Evolutionary conservation across 2,888 invertebrate genomes (phyloP).

Genomic region (Creontiades dilutus): DNA sequence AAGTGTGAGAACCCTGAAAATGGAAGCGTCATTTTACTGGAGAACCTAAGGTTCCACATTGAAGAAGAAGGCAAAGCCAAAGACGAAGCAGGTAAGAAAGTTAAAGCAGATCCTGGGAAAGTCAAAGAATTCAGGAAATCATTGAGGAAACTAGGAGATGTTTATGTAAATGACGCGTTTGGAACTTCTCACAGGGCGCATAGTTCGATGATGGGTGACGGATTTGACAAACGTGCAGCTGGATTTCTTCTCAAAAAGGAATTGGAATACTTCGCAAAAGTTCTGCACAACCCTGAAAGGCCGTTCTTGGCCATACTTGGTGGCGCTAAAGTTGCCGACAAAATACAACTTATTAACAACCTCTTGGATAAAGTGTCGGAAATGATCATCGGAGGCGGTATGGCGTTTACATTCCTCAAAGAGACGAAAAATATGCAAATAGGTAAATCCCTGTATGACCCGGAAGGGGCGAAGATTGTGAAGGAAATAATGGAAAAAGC

Average conservation of each 20-base stretch:
- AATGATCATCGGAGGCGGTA: constrained; percentile 99
- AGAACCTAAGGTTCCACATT: constrained; percentile 96
- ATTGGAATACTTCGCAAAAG: constrained; percentile 97
- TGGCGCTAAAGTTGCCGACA: constrained; percentile 99
- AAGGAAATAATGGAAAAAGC: constrained; percentile 94
- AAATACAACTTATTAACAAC: constrained; percentile 98
- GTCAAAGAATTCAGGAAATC: constrained; percentile 93
- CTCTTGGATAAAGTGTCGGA: constrained; percentile 98
- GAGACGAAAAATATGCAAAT: constrained; percentile 87
- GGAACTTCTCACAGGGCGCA: constrained; percentile 95
- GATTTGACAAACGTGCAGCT: constrained; percentile 93
- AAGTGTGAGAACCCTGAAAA: constrained; percentile 93
- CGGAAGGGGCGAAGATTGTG: constrained; percentile 97
- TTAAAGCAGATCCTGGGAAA: constrained; percentile 92
- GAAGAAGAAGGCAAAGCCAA: constrained; percentile 99
- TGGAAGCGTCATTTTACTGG: constrained; percentile 94
- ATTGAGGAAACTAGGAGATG: constrained; percentile 95
- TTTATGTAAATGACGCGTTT: constrained; percentile 99
- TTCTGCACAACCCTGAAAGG: constrained; percentile 95
- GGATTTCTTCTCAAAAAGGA: constrained; percentile 98
- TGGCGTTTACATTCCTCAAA: constrained; percentile 99
- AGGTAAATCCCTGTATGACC: constrained; percentile 96
- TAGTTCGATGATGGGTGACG: constrained; percentile 98
- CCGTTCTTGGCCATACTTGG: constrained; percentile 99
- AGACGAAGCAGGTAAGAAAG: constrained; percentile 91